phyloP scores from a whole-genome alignment of 2,113 vertebrate genomes.

The Epinephelus cyanopodus region DNA sequence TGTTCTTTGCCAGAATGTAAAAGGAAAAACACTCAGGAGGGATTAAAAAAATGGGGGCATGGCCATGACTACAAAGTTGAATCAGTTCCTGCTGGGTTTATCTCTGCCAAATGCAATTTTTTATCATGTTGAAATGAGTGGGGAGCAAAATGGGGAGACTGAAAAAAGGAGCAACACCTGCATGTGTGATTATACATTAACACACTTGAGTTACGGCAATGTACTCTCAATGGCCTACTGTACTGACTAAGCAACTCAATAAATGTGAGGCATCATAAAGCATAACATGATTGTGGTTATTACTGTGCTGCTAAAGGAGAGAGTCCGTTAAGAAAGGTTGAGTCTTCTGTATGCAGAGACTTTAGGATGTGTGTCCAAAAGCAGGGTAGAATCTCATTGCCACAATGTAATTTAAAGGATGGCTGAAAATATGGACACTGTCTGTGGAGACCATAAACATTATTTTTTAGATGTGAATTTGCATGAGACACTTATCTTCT shows the following conservation, averaged over 20 bases:
- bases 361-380: too few relatives aligned
- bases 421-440: too few relatives aligned
- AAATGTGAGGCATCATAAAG: background rate
- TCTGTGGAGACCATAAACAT: too few relatives aligned
- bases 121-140: constrained; percentile 23
- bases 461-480: too few relatives aligned
- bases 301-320: background rate
- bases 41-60: constrained; percentile 45
- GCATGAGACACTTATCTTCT: too few relatives aligned
- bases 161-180: constrained; percentile 55
- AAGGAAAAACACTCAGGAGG: constrained; percentile 59
- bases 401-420: too few relatives aligned
- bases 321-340: background rate
- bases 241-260: constrained; percentile 1
- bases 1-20: constrained; percentile 62
- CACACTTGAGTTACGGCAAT: constrained; percentile 17
- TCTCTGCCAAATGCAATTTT: constrained; percentile 42
- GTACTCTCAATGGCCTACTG: constrained; percentile 1
- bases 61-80: constrained; percentile 47
- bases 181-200: constrained; percentile 53
- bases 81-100: constrained; percentile 51
- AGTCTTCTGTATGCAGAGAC: background rate
- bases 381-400: too few relatives aligned
- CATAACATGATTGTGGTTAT: constrained; percentile 5
- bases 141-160: constrained; percentile 16